Conservation (phyloP, 2,888 invertebrate genomes). For the Xanthostigma xanthostigma region DNA sequence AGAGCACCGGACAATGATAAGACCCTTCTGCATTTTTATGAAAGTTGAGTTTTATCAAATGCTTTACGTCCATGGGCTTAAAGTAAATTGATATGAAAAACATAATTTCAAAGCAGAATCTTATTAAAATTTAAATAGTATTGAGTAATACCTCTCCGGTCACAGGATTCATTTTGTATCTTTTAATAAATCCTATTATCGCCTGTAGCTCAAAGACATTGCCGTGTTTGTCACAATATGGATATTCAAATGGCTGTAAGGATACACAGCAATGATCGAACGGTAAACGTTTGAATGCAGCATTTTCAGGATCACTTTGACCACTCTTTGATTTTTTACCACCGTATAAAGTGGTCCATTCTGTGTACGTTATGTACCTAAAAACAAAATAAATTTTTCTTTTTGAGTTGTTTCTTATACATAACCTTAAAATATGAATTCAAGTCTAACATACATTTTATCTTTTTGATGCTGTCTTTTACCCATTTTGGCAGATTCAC, state of each 20-base stretch:
- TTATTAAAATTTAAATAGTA: neutral
- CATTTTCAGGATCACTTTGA: constrained; percentile 53
- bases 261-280: constrained; percentile 86
- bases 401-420: neutral
- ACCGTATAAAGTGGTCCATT: constrained; percentile 81
- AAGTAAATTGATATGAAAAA: constrained; percentile 17
- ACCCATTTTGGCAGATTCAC: constrained; percentile 50
- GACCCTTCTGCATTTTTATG: constrained; percentile 69
- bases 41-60: constrained; percentile 73
- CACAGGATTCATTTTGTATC: constrained; percentile 85
- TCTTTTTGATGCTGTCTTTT: constrained; percentile 90
- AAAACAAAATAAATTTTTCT: constrained; percentile 5
- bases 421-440: constrained; percentile 2
- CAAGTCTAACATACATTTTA: constrained; percentile 54
- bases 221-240: constrained; percentile 80
- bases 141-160: constrained; percentile 56
- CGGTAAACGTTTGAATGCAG: constrained; percentile 80
- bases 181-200: constrained; percentile 73
- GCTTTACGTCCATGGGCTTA: constrained; percentile 64
- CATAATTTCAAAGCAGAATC: neutral
- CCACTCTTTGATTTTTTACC: constrained; percentile 57
- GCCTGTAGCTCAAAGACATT: constrained; percentile 87
- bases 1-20: constrained; percentile 88
- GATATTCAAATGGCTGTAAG: constrained; percentile 81
- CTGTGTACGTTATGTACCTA: constrained; percentile 75